Base-by-base conservation (phyloP, 2,113 vertebrate genomes). In the Dasyurus viverrinus region DNA sequence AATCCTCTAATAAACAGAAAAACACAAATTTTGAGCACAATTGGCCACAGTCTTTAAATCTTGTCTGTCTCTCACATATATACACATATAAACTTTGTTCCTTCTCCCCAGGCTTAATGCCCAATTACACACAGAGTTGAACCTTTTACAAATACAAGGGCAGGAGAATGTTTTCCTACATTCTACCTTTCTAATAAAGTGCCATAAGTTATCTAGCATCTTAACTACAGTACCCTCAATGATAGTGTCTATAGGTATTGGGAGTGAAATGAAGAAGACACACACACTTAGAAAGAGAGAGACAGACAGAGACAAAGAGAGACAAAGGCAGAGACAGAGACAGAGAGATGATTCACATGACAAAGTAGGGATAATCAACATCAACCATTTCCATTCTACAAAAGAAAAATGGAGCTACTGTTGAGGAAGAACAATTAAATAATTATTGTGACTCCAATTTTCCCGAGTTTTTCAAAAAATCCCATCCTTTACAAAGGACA, bases 331-430 rank as follows among this genome's bases (percentile, higher is more conserved):
- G 92, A 93, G 57, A 95, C 76, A 93, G 26, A 42, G 46, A 68
- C 25, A 91, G 92, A 97, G 95, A 93, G 36, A 95, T 91, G 92
- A 97, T 95, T 96, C 96, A 97, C 95, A 96, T 98, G 97, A 97
- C 96, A 90, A 90, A 90, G 47, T 95, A 95, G 76, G 93, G 95
- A 97, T 97, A 97, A 97, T 97, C 94, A 97, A 94, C 9, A 50
- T 96, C 96, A 94, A 96, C 92, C 94, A 97, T 96, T 97, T 96
- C 91, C 96, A 92, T 91, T 91, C 95, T 93, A 93, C 84, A 90
- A 98, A 97, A 97, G 97, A 93, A 97, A 84, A 98, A 97, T 90
- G 47, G 95, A 96, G 92, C 96, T 96, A 96, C 93, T 97, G 93
- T 97, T 97, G 96, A 94, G 93, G 94, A 94, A 60, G 91, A 97